These are phyloP conservation scores for Machimus rusticus DNA, from an alignment of 2,888 invertebrate species.

Conservation along the genomic window DNA sequence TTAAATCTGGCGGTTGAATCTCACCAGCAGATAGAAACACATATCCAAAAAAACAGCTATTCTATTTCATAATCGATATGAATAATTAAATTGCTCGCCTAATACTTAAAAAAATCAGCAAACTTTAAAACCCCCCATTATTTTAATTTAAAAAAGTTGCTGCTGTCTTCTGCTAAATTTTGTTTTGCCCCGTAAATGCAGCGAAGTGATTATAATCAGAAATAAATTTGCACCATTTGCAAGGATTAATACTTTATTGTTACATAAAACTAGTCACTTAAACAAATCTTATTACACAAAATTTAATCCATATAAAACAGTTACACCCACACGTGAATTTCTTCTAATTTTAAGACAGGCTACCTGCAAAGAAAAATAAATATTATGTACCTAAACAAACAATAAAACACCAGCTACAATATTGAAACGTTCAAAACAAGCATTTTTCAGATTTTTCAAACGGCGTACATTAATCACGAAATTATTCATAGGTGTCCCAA, in stretches of 20 bases:
- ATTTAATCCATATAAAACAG: not conserved
- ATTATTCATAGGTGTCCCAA: slow-evolving; percentile 62
- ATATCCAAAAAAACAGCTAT: too few relatives aligned
- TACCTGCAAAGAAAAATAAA: not conserved
- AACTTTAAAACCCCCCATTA: too few relatives aligned
- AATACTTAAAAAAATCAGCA: too few relatives aligned
- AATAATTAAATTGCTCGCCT: too few relatives aligned
- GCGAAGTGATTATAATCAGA: not conserved
- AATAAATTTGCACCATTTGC: not conserved
- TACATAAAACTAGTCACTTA: not conserved
- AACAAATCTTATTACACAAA: not conserved
- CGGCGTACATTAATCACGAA: slow-evolving; percentile 57
- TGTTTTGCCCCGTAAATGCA: too few relatives aligned
- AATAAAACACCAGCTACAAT: not conserved
- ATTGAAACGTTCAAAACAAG: not conserved
- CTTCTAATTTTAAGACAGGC: not conserved
- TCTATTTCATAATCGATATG: too few relatives aligned
- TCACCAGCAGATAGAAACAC: too few relatives aligned
- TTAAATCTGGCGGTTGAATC: too few relatives aligned
- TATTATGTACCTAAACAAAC: not conserved
- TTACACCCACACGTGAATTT: not conserved
- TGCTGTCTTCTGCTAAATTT: too few relatives aligned
- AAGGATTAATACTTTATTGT: not conserved
- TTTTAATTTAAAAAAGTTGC: too few relatives aligned
- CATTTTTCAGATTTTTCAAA: not conserved